Base-by-base conservation (phyloP, 1,140 invertebrate genomes). In the Lordiphosa clarofinis region DNA sequence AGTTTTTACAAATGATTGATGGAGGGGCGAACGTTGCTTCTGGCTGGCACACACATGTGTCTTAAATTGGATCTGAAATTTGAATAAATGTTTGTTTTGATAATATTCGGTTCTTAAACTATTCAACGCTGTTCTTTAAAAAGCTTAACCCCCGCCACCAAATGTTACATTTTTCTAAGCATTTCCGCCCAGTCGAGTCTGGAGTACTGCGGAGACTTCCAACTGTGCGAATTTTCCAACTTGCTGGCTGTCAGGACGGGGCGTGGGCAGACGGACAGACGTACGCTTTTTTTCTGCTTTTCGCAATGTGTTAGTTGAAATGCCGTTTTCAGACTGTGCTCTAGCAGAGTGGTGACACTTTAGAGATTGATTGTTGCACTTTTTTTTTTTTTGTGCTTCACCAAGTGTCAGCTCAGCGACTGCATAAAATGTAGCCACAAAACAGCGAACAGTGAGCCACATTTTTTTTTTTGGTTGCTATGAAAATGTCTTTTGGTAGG, bases 1-100 rank as follows among this genome's bases (percentile, higher is more conserved):
- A 61, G 67, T 79, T 74, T 73, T 58, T 56, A 47, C 61, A 59
- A 72, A 78, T 78, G 78, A 82, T 82, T 84, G 78, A 82, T 82
- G 78, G 70, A 60, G 65, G 57, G 56, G 21, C 19, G 19, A 19
- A 50, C 53, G 31, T 35, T 55, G 60, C 59, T 52, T 47, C 42
- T 56, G 42, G 47, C 28, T n/a, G n/a, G 49, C 55, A 60, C 58
- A 60, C 56, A 58, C 62, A 36, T 66, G 39, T 73, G 58, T 53
- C 52, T 53, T 43, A 54, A 74, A 72, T 64, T 58, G 66, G 48
- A 61, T 47, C 66, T 71, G 52, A 58, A 58, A 62, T 75, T 72
- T 64, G 58, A 73, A 63, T 72, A 59, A 53, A 68, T 35, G 48
- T 68, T 69, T 19, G 21, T 24, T 39, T 12, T n/a, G 48, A 39